These are phyloP conservation scores for Gortyna flavago DNA, from an alignment of 2,888 invertebrate genomes.

Conservation along the genomic window DNA sequence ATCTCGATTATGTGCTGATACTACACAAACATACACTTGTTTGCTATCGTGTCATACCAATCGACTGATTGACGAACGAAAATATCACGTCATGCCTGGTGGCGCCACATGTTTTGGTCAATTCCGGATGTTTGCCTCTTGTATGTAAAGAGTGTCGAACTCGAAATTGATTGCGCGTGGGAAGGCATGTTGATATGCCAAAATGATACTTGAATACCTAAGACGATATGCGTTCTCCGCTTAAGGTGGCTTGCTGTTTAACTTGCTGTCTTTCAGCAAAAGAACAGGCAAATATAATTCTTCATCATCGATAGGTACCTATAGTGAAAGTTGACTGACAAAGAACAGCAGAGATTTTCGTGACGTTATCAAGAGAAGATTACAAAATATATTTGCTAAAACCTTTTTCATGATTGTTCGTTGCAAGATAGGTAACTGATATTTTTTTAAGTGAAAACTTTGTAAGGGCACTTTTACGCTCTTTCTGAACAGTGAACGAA, in stretches of 20 bases:
- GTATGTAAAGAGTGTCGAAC: neutral
- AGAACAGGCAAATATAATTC: neutral
- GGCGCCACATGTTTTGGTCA: slow-evolving; percentile 5
- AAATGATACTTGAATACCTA: neutral
- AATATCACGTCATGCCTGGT: slow-evolving; percentile 13
- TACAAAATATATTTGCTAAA: too few species aligned
- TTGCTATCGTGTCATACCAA: slow-evolving; percentile 41
- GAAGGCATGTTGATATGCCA: neutral
- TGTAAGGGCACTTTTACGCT: neutral
- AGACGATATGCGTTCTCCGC: neutral
- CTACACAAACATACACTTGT: slow-evolving; percentile 39
- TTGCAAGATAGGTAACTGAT: neutral
- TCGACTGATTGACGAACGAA: slow-evolving; percentile 34
- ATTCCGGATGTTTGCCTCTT: neutral
- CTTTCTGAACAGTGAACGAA: neutral
- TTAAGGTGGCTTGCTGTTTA: neutral
- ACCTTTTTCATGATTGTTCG: neutral
- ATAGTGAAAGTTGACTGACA: neutral
- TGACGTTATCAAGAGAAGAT: neutral
- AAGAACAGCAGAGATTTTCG: neutral
- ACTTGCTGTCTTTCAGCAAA: neutral
- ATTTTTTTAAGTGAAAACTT: neutral
- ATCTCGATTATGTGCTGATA: slow-evolving; percentile 38
- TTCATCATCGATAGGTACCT: neutral
- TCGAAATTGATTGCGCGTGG: neutral